Evolutionary conservation across 2,797 vertebrate species (phyloP).

Genomic region (Natrix natrix): DNA sequence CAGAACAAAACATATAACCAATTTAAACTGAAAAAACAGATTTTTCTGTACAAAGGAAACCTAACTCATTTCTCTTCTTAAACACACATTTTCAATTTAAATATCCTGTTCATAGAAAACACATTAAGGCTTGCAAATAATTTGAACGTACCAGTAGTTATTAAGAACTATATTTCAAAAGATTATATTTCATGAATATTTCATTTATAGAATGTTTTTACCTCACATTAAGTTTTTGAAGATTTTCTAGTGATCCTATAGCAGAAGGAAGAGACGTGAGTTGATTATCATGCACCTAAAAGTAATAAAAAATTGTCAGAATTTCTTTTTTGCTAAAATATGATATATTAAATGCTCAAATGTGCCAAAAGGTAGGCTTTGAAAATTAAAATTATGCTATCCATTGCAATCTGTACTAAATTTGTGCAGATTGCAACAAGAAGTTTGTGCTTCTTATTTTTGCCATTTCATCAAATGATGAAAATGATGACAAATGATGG

Average conservation of each 20-base stretch:
- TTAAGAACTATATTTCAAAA: not conserved
- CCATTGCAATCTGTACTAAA: not conserved
- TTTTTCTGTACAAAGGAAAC: not conserved
- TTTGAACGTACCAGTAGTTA: not conserved
- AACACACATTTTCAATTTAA: not conserved
- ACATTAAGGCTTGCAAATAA: not conserved
- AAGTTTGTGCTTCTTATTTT: not conserved
- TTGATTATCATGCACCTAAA: constrained; percentile 92
- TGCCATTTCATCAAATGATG: not conserved
- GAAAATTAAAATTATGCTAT: not conserved
- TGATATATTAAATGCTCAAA: not conserved
- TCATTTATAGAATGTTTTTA: constrained; percentile 41
- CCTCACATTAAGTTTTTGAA: constrained; percentile 91
- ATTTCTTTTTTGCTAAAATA: not conserved
- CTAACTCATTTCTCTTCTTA: not conserved
- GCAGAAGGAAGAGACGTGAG: constrained; percentile 81
- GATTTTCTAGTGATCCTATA: constrained; percentile 84
- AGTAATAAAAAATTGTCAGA: constrained; percentile 24
- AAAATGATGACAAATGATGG: not conserved
- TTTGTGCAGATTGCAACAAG: not conserved
- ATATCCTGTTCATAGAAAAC: not conserved
- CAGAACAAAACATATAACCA: not conserved
- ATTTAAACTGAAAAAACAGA: not conserved
- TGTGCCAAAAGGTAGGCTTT: not conserved
- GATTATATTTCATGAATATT: not conserved